Conservation (phyloP, 1,140 invertebrate species). For the roundworm (Caenorhabditis elegans) region WBcel235 BX284606.5:5813001-5813500, state of each 20-base stretch:
- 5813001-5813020: too few relatives aligned
- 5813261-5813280: not conserved
- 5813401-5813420: not conserved
- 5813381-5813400: constrained; percentile 7
- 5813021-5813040: too few relatives aligned
- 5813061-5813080: too few relatives aligned
- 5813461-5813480: not conserved
- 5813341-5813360: constrained; percentile 23
- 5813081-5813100: not conserved
- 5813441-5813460: not conserved
- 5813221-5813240: constrained; percentile 2
- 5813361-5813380: constrained; percentile 21
- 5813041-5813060: too few relatives aligned
- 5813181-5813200: not conserved
- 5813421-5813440: not conserved
- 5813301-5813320: not conserved
- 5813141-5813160: not conserved
- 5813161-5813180: constrained; percentile 2
- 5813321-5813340: not conserved
- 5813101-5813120: too few relatives aligned
- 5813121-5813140: too few relatives aligned
- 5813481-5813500: too few relatives aligned
- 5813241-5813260: not conserved
- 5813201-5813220: not conserved
- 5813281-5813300: not conserved